Evolutionary conservation across 2,113 vertebrate genomes (phyloP), one percentile per base, ranked within the genome.

Genomic region (Lepisosteus osseus): DNA sequence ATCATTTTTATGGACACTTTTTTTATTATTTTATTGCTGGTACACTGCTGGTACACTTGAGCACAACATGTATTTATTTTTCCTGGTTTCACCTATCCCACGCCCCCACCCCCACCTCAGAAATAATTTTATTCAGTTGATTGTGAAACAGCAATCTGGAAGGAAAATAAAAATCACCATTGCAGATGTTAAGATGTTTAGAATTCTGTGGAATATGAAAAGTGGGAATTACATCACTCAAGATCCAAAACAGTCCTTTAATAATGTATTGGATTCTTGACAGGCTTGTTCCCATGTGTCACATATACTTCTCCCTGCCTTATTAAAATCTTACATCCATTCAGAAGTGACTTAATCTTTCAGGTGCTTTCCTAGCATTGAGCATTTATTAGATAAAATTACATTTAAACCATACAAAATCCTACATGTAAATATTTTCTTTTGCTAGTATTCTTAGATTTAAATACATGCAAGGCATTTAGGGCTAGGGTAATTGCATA

Each of bases 281-380:
- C 61, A 57, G 51, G 14, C 45, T 45, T 74, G 54, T 70, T 54
- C 68, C 59, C 68, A 54, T 41, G 61, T 70, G 44, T 42, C 68
- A 64, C 45, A 61, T 43, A 65, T 61, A 70, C 65, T 66, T 67
- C 68, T 70, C 54, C 15, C 29, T 41, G 63, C 62, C 63, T 69
- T 69, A 68, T 69, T 47, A 74, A 74, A 65, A 74, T 68, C 72
- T 44, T 44, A 68, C 54, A 66, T 74, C 61, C 61, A 29, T 70
- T 69, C 68, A 40, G 54, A 57, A 12, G 68, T 8, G 65, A 66
- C 57, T 70, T 75, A 51, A 70, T 65, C 54, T 71, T 57, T 14
- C 3, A 43, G 68, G 9, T 29, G 45, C 17, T 51, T 64, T 47
- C 9, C 8, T 9, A 40, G n/a, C 29, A 9, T 54, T n/a, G 13